Percentiles rank a stretch among this genome's conserved stretches.
Conservation (phyloP, 1,140 invertebrate species). For the Whitmania pigra region DNA sequence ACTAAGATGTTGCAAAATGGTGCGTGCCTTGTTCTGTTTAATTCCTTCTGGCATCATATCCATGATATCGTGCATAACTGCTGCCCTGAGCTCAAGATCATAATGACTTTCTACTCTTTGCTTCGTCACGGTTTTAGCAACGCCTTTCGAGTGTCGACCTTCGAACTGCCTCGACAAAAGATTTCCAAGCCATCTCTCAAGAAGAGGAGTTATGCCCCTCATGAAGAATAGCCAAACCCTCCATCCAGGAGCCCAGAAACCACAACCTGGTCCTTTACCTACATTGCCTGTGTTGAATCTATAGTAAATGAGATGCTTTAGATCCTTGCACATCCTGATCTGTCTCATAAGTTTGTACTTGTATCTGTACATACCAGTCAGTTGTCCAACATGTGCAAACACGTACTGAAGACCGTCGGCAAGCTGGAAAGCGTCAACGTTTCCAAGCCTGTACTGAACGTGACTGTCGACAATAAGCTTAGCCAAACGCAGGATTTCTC, state of each 20-base stretch:
- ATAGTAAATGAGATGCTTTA: conserved; percentile 98
- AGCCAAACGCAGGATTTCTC: conserved; percentile 91
- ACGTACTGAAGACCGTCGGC: conserved; percentile 98
- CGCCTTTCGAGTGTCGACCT: conserved; percentile 93
- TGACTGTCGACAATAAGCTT: conserved; percentile 98
- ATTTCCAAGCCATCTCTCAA: conserved; percentile 97
- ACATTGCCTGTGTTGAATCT: conserved; percentile 97
- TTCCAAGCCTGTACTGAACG: conserved; percentile 96
- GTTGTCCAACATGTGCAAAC: conserved; percentile 95
- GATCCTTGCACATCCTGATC: conserved; percentile 98
- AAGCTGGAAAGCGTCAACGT: conserved; percentile 90
- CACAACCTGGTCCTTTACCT: conserved; percentile 96
- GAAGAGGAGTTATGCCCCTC: conserved; percentile 89
- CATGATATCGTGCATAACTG: conserved; percentile 96
- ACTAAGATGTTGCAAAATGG: conserved; percentile 93
- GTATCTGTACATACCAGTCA: conserved; percentile 99
- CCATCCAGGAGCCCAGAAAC: conserved; percentile 98
- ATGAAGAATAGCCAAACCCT: conserved; percentile 99
- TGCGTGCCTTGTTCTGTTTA: conserved; percentile 97
- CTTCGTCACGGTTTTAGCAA: conserved; percentile 98
- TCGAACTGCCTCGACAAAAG: conserved; percentile 94
- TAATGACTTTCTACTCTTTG: conserved; percentile 98
- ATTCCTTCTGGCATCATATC: conserved; percentile 99
- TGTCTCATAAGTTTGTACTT: conserved; percentile 99
- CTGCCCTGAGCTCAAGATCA: conserved; percentile 90